A percentile compares a stretch with the other conserved stretches of the same genome.
phyloP scores from a whole-genome alignment of 1,140 invertebrate species.

The Homarus americanus region DNA sequence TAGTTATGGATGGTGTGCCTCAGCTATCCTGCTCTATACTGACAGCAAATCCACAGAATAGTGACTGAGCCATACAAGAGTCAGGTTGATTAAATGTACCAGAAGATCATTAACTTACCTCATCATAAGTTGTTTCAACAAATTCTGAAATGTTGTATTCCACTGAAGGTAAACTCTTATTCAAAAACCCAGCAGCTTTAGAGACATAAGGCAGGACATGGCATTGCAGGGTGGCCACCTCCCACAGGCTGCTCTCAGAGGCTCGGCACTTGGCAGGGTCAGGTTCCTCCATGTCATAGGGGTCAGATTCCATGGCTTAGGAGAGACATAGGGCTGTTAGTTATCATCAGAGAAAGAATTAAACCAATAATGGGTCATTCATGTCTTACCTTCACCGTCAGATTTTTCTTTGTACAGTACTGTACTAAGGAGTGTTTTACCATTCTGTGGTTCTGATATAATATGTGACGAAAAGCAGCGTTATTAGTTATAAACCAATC shows the following conservation, averaged over 20 bases:
- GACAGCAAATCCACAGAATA: too few species aligned
- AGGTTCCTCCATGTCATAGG: constrained; percentile 88
- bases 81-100: neutral
- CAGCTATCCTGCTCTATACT: too few species aligned
- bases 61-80: neutral
- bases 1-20: too few species aligned
- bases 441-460: too few species aligned
- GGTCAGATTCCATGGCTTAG: constrained; percentile 83
- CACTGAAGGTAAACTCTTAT: constrained; percentile 82
- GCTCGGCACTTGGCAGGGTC: constrained; percentile 89
- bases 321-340: too few species aligned
- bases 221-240: constrained; percentile 87
- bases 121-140: constrained; percentile 82
- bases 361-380: too few species aligned
- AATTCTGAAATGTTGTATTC: constrained; percentile 84
- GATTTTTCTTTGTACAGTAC: too few species aligned
- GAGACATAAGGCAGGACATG: constrained; percentile 87
- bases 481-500: too few species aligned
- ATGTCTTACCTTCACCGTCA: too few species aligned
- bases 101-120: constrained; percentile 80
- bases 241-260: constrained; percentile 93
- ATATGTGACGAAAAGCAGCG: too few species aligned
- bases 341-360: too few species aligned
- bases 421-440: too few species aligned
- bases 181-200: constrained; percentile 85